These are phyloP conservation scores for Leptinotarsa juncta DNA, from an alignment of 2,888 invertebrate species.

Conservation along the genomic window DNA sequence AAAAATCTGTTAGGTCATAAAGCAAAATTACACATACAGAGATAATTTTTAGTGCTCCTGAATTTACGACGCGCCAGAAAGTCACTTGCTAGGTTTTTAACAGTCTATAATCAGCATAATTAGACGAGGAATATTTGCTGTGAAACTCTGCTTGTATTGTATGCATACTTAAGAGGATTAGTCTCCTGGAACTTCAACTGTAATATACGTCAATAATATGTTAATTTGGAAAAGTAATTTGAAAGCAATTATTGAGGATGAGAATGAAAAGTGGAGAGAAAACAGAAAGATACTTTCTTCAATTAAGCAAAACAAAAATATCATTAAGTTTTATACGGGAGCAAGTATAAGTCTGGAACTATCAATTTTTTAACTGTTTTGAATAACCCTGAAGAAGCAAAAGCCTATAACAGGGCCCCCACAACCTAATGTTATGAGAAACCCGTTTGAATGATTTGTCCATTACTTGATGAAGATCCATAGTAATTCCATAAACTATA, in stretches of 20 bases:
- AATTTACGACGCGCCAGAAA: conserved; percentile 41
- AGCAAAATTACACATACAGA: conserved; percentile 32
- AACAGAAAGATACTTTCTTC: neutral
- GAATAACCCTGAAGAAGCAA: no score
- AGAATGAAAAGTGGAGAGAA: neutral
- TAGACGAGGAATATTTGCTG: conserved; percentile 33
- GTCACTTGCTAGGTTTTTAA: conserved; percentile 38
- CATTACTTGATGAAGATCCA: no score
- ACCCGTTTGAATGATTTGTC: no score
- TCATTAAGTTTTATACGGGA: no score
- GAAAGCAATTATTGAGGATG: neutral
- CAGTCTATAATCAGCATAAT: conserved; percentile 41
- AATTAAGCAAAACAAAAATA: no score
- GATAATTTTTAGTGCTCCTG: conserved; percentile 33
- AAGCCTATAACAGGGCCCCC: no score
- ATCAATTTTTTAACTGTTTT: no score
- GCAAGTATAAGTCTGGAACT: no score
- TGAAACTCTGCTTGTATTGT: conserved; percentile 32
- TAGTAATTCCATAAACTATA: no score
- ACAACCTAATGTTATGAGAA: no score
- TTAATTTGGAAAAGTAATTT: no score
- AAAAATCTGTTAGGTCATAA: conserved; percentile 33
- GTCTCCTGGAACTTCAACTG: neutral
- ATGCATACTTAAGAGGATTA: conserved; percentile 27
- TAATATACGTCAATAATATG: neutral